Percentiles rank a stretch among this genome's conserved stretches.
These are phyloP conservation scores for Petrolisthes cinctipes DNA, from an alignment of 2,888 invertebrate species.

Conservation along the genomic window DNA sequence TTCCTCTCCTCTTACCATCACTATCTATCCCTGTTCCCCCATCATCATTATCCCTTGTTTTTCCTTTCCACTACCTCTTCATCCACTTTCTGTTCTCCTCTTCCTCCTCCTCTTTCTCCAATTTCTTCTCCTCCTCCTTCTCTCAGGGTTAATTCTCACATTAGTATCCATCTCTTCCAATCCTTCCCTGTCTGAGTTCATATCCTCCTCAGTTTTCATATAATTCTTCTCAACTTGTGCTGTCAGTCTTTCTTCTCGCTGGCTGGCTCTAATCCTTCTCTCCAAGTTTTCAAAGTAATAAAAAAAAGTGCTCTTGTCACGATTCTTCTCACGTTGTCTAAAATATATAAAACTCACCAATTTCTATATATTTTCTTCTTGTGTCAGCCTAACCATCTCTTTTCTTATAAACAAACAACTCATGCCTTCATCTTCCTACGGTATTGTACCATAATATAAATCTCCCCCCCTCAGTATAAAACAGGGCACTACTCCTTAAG, in stretches of 20 bases:
- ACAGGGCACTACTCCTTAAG: too few species aligned
- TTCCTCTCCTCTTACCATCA: neutral
- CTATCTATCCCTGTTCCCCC: neutral
- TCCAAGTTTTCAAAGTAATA: neutral
- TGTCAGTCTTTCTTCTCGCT: neutral
- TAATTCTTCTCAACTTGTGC: neutral
- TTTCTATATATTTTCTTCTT: too few species aligned
- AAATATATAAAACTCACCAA: too few species aligned
- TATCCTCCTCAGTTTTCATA: neutral
- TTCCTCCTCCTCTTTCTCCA: neutral
- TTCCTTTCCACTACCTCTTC: neutral
- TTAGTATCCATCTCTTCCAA: neutral
- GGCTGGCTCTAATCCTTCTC: neutral
- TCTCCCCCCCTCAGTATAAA: too few species aligned
- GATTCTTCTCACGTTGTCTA: too few species aligned
- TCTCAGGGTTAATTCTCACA: neutral
- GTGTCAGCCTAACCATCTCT: too few species aligned
- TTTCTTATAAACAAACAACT: too few species aligned
- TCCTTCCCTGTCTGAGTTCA: neutral
- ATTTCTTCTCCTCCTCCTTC: neutral
- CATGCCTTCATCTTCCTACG: too few species aligned
- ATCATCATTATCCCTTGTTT: neutral
- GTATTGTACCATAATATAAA: too few species aligned
- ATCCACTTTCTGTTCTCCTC: neutral
- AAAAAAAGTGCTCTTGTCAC: too few species aligned